These are phyloP conservation scores for Zaprionus tsacasi DNA, from an alignment of 1,140 invertebrate species.

Conservation along the genomic window DNA sequence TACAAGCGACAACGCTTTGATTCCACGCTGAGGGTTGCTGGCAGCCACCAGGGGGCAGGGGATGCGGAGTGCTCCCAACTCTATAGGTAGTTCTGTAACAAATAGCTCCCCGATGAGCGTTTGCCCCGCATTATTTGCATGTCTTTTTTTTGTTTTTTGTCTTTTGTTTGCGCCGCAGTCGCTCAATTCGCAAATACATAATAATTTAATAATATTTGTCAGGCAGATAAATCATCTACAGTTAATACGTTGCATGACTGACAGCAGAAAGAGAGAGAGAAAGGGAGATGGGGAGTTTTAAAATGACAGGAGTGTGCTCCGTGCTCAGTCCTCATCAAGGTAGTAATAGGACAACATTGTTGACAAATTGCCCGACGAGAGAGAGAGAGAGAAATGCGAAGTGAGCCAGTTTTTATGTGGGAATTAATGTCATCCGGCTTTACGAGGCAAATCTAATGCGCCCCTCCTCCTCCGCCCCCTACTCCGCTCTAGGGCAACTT, in stretches of 20 bases:
- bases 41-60: slow-evolving; percentile 2
- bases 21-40: slow-evolving; percentile 50
- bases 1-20: slow-evolving; percentile 48
- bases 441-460: slow-evolving; percentile 61
- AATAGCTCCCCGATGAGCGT: slow-evolving; percentile 79
- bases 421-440: slow-evolving; percentile 73
- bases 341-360: slow-evolving; percentile 65
- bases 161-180: slow-evolving; percentile 8
- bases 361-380: slow-evolving; percentile 49
- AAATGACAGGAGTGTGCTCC: slow-evolving; percentile 33
- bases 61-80: background rate
- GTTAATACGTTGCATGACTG: slow-evolving; percentile 80
- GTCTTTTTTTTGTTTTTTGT: slow-evolving; percentile 34
- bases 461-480: slow-evolving; percentile 4
- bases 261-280: slow-evolving; percentile 24
- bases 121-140: slow-evolving; percentile 75
- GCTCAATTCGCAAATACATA: slow-evolving; percentile 54
- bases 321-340: slow-evolving; percentile 39
- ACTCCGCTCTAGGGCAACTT: slow-evolving; percentile 52
- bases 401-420: slow-evolving; percentile 50
- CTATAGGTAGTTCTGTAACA: slow-evolving; percentile 66
- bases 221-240: slow-evolving; percentile 76
- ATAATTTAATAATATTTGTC: slow-evolving; percentile 84
- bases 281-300: slow-evolving; percentile 5
- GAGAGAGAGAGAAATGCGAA: background rate